A percentile compares a stretch with the other conserved stretches of the same genome.
These are phyloP conservation scores for Aplysina aerophoba DNA, from an alignment of 37 sponge, comb jelly and placozoan species.

Conservation along the genomic window DNA sequence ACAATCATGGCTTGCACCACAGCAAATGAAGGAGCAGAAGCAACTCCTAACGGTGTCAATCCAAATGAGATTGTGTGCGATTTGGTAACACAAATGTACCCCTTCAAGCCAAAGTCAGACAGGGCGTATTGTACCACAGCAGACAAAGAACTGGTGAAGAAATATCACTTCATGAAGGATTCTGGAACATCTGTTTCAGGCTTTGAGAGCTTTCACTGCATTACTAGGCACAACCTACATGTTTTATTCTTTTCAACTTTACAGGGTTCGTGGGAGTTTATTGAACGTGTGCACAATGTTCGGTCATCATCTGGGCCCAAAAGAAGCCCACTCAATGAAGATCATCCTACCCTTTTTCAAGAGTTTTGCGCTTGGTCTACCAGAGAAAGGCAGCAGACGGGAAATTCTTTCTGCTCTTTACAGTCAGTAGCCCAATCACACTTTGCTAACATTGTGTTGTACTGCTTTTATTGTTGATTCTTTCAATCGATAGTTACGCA, in stretches of 20 bases:
- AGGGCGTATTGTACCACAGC: slow-evolving; percentile 28
- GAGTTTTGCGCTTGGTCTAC: too few relatives aligned
- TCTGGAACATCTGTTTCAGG: slow-evolving; percentile 39
- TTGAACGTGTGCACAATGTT: slow-evolving; percentile 48
- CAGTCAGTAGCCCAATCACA: too few relatives aligned
- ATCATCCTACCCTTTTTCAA: background rate
- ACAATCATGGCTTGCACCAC: slow-evolving; percentile 28
- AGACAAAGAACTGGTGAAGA: slow-evolving; percentile 46
- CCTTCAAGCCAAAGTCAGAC: slow-evolving; percentile 31
- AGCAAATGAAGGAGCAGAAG: slow-evolving; percentile 28
- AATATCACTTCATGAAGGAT: slow-evolving; percentile 45
- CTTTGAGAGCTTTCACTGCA: slow-evolving; percentile 27
- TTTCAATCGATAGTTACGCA: too few relatives aligned
- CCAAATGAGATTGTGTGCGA: slow-evolving; percentile 19
- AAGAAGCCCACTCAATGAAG: slow-evolving; percentile 34
- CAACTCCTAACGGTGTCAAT: slow-evolving; percentile 9
- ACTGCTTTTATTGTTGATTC: too few relatives aligned
- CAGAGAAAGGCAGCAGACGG: too few relatives aligned
- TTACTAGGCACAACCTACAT: background rate
- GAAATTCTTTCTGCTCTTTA: too few relatives aligned
- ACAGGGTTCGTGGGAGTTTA: slow-evolving; percentile 49
- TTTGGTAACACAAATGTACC: slow-evolving; percentile 36
- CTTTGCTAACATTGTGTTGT: too few relatives aligned
- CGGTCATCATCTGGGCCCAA: slow-evolving; percentile 18
- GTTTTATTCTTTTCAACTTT: background rate